Evolutionary conservation across 2,113 vertebrate genomes (phyloP).

Genomic region (Proterorhinus semilunaris): DNA sequence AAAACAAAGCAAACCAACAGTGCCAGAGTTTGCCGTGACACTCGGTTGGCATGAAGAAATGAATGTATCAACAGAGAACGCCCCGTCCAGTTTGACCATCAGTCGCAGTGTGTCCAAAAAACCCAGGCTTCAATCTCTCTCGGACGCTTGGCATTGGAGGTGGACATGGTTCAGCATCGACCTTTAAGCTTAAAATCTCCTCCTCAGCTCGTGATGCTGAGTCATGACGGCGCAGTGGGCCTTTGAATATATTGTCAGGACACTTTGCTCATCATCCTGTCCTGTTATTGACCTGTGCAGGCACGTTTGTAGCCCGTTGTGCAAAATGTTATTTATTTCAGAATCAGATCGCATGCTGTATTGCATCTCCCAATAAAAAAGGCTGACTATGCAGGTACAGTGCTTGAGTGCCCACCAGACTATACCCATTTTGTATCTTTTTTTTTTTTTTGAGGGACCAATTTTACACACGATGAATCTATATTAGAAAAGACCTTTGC

Average conservation of each 20-base stretch:
- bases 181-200: conserved; percentile 8
- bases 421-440: conserved; percentile 15
- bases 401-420: conserved; percentile 17
- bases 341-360: conserved; percentile 9
- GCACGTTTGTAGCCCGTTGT: conserved; percentile 41
- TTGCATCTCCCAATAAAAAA: conserved; percentile 2
- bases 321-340: conserved; percentile 39
- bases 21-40: conserved; percentile 25
- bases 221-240: conserved; percentile 19
- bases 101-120: conserved; percentile 31
- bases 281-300: conserved; percentile 34
- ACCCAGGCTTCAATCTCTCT: conserved; percentile 21
- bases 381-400: conserved; percentile 1
- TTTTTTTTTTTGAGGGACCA: conserved; percentile 8
- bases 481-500: conserved; percentile 6
- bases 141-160: conserved; percentile 38
- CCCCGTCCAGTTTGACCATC: conserved; percentile 57
- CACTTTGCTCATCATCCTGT: conserved; percentile 6
- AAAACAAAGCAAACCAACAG: conserved; percentile 47
- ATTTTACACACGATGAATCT: conserved; percentile 10
- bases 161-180: conserved; percentile 13
- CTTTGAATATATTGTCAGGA: conserved; percentile 22
- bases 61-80: conserved; percentile 35
- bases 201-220: not conserved
- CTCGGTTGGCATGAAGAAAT: conserved; percentile 42